Percentiles rank a stretch among this genome's conserved stretches.
These are phyloP conservation scores for Cyprinodon variegatus DNA, from an alignment of 2,113 vertebrate genomes.

Conservation along the genomic window DNA sequence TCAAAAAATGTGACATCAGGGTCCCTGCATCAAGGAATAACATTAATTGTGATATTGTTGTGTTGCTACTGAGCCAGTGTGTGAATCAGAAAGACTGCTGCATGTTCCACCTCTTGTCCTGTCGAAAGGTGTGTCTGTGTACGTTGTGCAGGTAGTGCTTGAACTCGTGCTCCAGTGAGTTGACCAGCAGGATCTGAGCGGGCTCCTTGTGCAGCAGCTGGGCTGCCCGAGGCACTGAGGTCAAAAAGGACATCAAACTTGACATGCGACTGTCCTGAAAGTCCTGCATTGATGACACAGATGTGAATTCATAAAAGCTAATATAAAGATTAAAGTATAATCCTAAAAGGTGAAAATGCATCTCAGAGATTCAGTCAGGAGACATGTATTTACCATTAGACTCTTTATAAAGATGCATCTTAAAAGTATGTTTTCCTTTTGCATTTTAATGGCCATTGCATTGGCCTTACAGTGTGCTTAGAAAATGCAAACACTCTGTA, in stretches of 20 bases:
- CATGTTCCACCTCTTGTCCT: conserved; percentile 67
- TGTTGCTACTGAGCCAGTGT: background rate
- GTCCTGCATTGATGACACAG: conserved; percentile 62
- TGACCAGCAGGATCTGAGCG: conserved; percentile 68
- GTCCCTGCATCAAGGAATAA: conserved; percentile 66
- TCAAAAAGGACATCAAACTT: conserved; percentile 74
- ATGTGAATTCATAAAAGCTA: background rate
- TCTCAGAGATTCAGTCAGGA: background rate
- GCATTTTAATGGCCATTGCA: background rate
- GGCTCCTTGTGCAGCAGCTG: conserved; percentile 81
- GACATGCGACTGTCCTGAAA: conserved; percentile 75
- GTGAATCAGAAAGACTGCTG: background rate
- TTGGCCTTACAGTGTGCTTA: too few species aligned
- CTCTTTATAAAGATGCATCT: background rate
- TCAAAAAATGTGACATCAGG: conserved; percentile 82
- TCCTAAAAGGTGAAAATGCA: background rate
- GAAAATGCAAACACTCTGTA: conserved; percentile 17
- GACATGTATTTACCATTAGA: background rate
- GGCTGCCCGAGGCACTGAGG: conserved; percentile 77
- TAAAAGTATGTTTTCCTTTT: background rate
- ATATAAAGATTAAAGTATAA: background rate
- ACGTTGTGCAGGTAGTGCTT: conserved; percentile 78
- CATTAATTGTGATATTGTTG: background rate
- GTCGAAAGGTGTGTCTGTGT: conserved; percentile 74
- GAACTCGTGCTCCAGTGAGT: conserved; percentile 80